phyloP scores from a whole-genome alignment of 2,797 vertebrate species.

The Capromys pilorides region DNA sequence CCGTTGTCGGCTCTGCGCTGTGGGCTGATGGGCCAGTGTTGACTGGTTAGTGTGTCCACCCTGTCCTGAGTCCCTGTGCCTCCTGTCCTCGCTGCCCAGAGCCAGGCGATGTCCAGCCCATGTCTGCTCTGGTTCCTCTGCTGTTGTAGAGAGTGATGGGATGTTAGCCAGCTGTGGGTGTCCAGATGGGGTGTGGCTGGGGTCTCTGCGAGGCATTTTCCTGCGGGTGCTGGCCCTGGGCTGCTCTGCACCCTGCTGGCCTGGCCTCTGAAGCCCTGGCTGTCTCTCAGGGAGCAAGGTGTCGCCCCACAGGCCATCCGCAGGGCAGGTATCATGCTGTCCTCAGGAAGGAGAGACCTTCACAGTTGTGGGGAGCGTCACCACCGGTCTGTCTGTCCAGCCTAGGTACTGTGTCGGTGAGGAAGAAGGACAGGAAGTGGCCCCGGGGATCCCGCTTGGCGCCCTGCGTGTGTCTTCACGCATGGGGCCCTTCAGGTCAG shows the following conservation, averaged over 20 bases:
- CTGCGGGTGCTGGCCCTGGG: background rate
- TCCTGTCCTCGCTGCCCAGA: background rate
- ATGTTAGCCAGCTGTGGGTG: background rate
- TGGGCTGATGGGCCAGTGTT: background rate
- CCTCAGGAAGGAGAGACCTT: background rate
- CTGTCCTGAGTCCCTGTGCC: background rate
- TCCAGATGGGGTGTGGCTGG: background rate
- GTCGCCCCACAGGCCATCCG: background rate
- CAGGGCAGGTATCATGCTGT: background rate
- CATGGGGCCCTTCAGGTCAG: background rate
- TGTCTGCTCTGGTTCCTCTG: too few relatives aligned
- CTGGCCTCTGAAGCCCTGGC: background rate
- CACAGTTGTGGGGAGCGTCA: accelerated
- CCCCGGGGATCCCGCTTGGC: accelerated
- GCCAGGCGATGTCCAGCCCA: too few relatives aligned
- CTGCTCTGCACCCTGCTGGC: background rate
- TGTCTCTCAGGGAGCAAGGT: background rate
- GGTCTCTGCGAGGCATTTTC: background rate
- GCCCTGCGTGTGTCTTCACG: accelerated
- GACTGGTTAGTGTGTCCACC: background rate
- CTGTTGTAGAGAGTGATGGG: background rate
- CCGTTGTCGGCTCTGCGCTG: background rate
- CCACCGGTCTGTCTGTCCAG: background rate
- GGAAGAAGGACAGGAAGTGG: background rate
- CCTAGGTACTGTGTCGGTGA: background rate